These are phyloP conservation scores for Cromileptes altivelis DNA, from an alignment of 2,113 vertebrate genomes.

Conservation along the genomic window DNA sequence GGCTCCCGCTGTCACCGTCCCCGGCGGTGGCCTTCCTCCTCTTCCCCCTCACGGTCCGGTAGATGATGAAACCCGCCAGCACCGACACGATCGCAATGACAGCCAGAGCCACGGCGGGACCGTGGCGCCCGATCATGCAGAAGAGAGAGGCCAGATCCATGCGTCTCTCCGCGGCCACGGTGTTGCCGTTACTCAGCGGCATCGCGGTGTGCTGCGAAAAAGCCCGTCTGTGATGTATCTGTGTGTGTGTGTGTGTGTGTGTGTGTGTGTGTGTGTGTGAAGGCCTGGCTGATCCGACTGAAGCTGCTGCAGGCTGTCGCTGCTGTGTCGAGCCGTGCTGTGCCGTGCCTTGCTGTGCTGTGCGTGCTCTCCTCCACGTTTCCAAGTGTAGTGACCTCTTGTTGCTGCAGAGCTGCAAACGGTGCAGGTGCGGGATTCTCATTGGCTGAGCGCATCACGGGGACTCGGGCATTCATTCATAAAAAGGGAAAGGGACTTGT, in stretches of 20 bases:
- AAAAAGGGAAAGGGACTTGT: conserved; percentile 20
- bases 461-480: conserved; percentile 60
- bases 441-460: conserved; percentile 70
- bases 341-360: too few species aligned
- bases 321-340: background rate
- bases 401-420: conserved; percentile 70
- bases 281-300: background rate
- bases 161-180: conserved; percentile 65
- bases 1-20: background rate
- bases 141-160: conserved; percentile 77
- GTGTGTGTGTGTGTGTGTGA: background rate
- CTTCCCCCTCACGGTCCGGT: conserved; percentile 74
- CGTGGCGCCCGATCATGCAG: conserved; percentile 76
- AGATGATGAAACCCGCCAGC: conserved; percentile 78
- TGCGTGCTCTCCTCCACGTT: conserved; percentile 12
- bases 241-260: background rate
- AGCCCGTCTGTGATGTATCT: fast-evolving
- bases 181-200: conserved; percentile 49
- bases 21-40: conserved; percentile 61
- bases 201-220: conserved; percentile 19
- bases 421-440: conserved; percentile 62
- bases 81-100: conserved; percentile 71
- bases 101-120: conserved; percentile 74
- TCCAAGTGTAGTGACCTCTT: conserved; percentile 54
- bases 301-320: conserved; percentile 17